Evolutionary conservation across 2,113 vertebrate species (phyloP), one percentile per base, ranked within the genome.

Genomic region (Monarcha castaneiventris): DNA sequence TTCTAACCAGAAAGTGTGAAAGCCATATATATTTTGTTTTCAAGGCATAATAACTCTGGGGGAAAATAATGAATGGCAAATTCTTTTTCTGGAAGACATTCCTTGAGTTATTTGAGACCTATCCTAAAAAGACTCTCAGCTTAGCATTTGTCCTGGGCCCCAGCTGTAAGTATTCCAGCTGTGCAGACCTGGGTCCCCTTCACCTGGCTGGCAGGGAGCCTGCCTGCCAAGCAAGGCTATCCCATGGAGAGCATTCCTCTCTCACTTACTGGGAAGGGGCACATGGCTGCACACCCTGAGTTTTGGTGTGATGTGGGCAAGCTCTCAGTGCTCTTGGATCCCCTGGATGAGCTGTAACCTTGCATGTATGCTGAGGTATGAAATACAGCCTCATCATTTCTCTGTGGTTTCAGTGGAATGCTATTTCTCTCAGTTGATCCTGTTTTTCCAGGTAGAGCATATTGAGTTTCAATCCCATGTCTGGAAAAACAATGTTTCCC

Each of bases 401-500:
- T 93, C 72, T 90, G 82, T 1, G 82, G 85, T 96, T 94, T 93
- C 59, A 69, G 33, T 83, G 92, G 90, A 93, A 95, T 96, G 91
- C 55, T 67, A 7, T 55, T 93, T 85, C 63, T 87, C 56, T 85
- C 41, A 18, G 77, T 76, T 89, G 64, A 91, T 87, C 43, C 78
- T 96, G 55, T 66, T 96, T 94, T 96, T 89, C 84, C 84, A 93
- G 93, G 89, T 96, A 95, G 33, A 71, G 35, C 2, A 2, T 95
- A 91, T 93, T 94, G 71, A 87, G 46, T 96, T 97, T 96, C 93
- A 94, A 76, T 91, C 71, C 78, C 27, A 44, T 55, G 67, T 90
- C 94, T 95, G 93, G 81, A 93, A 95, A 97, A 96, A 69, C 58
- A 79, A 46, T 87, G 78, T 89, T 95, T 93, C 71, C 87, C 54